phyloP scores from a whole-genome alignment of 2,888 invertebrate genomes.

The Enoplolaimus lenunculus region DNA sequence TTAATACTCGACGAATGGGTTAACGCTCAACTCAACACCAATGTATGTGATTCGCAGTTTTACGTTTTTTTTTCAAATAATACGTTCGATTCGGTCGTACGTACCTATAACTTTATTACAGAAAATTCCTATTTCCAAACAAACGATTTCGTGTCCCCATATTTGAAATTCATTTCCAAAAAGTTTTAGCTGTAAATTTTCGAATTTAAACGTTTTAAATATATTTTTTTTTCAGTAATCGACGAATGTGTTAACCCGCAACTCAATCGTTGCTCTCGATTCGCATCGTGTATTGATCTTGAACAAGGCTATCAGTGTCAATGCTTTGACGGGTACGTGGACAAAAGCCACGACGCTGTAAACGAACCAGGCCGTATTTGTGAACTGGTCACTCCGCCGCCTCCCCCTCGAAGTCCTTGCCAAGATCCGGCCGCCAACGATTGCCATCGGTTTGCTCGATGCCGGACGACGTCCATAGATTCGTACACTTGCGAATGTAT shows the following conservation, averaged over 20 bases:
- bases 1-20: no score
- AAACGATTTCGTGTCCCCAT: no score
- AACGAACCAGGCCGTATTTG: conserved; percentile 33
- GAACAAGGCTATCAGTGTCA: conserved; percentile 35
- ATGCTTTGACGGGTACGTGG: conserved; percentile 34
- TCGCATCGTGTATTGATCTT: conserved; percentile 35
- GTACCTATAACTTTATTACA: no score
- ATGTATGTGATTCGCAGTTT: no score
- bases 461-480: conserved; percentile 29
- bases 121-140: no score
- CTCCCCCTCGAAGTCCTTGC: conserved; percentile 29
- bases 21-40: no score
- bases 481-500: conserved; percentile 31
- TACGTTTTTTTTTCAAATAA: no score
- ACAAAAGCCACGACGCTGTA: conserved; percentile 31
- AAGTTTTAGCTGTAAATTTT: no score
- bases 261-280: conserved; percentile 32
- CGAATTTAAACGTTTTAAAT: no score
- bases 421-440: conserved; percentile 34
- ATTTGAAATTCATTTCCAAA: no score
- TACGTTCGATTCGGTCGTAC: no score
- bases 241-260: conserved; percentile 34
- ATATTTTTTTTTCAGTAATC: conserved; percentile 20
- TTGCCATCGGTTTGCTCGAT: conserved; percentile 35
- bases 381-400: conserved; percentile 34